These are phyloP conservation scores for Sesamia inferens DNA, from an alignment of 2,888 invertebrate species.

Conservation along the genomic window DNA sequence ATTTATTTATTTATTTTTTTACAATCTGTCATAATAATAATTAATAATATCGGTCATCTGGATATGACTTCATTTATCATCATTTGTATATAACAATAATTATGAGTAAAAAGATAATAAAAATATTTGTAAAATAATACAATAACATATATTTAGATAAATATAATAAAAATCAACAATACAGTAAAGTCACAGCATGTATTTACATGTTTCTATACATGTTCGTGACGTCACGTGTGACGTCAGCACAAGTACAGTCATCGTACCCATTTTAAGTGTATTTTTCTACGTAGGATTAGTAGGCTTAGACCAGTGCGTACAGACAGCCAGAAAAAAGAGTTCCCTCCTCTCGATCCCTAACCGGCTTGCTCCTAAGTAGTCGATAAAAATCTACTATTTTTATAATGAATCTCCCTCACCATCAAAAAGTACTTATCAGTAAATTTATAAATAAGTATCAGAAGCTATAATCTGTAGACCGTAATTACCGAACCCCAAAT, in stretches of 20 bases:
- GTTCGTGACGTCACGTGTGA: constrained; percentile 70
- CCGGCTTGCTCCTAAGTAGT: constrained; percentile 68
- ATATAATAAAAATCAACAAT: constrained; percentile 81
- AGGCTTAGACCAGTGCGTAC: constrained; percentile 75
- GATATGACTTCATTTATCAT: constrained; percentile 82
- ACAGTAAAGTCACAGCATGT: constrained; percentile 84
- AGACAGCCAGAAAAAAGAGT: constrained; percentile 53
- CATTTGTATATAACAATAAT: constrained; percentile 78
- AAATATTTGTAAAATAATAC: constrained; percentile 73
- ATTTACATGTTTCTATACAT: constrained; percentile 75
- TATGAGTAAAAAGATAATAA: constrained; percentile 69
- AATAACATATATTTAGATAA: constrained; percentile 65
- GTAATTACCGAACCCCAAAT: constrained; percentile 52
- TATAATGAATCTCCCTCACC: constrained; percentile 66
- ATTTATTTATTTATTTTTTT: constrained; percentile 62
- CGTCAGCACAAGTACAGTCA: constrained; percentile 72
- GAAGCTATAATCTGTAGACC: constrained; percentile 78
- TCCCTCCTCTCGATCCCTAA: constrained; percentile 33
- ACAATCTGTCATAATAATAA: constrained; percentile 71
- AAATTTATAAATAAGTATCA: constrained; percentile 72
- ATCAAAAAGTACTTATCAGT: constrained; percentile 71
- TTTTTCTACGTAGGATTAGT: constrained; percentile 76
- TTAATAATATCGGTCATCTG: constrained; percentile 79
- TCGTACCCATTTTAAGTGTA: constrained; percentile 83
- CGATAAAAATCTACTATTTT: constrained; percentile 77